These are phyloP conservation scores for Clarias magur DNA, from an alignment of 2,113 vertebrate genomes.

Conservation along the genomic window DNA sequence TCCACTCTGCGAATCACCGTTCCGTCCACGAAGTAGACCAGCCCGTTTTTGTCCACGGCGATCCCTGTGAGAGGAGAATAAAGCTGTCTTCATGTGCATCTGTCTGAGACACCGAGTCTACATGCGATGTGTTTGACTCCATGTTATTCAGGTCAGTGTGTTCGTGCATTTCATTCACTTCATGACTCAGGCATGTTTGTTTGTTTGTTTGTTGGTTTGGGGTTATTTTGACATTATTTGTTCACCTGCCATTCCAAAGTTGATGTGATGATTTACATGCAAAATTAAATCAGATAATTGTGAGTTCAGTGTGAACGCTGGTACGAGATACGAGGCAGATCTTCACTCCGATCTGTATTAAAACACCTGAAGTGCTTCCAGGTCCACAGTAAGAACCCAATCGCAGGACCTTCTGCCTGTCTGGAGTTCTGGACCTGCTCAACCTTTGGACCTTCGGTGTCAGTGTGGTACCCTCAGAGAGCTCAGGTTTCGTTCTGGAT, in stretches of 20 bases:
- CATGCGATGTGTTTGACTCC: conserved; percentile 76
- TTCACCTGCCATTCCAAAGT: too few relatives aligned
- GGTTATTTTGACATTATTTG: neutral
- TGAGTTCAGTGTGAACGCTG: neutral
- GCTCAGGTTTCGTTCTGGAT: neutral
- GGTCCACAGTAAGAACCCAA: neutral
- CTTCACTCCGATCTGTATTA: neutral
- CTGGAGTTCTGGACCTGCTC: neutral
- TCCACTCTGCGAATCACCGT: conserved; percentile 97
- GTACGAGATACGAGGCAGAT: neutral
- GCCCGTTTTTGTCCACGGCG: conserved; percentile 89
- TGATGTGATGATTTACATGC: neutral
- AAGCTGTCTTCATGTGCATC: conserved; percentile 53
- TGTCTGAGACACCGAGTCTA: conserved; percentile 68
- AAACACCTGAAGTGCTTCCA: neutral
- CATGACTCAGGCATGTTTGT: conserved; percentile 33
- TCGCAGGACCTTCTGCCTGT: neutral
- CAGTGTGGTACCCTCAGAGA: neutral
- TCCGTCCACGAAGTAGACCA: conserved; percentile 97
- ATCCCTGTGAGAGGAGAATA: conserved; percentile 78
- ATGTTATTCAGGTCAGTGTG: conserved; percentile 79
- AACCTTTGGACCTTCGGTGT: neutral
- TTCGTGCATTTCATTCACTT: conserved; percentile 69
- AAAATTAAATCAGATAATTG: neutral
- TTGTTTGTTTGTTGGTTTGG: neutral